Evolutionary conservation across 2,113 vertebrate genomes (phyloP).

Genomic region (Micromys minutus): DNA sequence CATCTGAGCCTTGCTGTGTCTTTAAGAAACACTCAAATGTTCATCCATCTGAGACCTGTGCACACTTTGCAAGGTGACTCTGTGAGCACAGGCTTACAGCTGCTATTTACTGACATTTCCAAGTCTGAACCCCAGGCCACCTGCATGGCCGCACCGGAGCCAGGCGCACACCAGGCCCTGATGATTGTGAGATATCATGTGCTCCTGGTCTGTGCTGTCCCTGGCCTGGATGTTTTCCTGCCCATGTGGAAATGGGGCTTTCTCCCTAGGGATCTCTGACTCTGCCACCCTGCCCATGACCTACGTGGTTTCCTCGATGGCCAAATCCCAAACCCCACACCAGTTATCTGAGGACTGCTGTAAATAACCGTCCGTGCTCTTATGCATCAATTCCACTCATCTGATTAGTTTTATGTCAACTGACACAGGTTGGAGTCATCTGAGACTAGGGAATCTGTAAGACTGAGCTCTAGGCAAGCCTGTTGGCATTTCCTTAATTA

Average conservation of each 20-base stretch:
- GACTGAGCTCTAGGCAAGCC: background rate
- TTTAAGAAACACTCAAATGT: background rate
- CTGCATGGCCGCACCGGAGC: background rate
- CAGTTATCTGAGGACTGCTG: background rate
- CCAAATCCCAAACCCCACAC: background rate
- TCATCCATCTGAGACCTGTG: background rate
- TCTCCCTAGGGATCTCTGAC: background rate
- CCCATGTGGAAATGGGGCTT: background rate
- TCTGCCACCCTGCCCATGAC: too few species aligned
- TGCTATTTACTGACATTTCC: background rate
- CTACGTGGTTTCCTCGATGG: background rate
- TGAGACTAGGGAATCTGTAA: background rate
- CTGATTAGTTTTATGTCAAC: background rate
- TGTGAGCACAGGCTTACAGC: background rate
- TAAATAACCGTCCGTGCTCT: background rate
- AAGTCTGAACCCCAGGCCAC: background rate
- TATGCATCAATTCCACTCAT: background rate
- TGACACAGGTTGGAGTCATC: background rate
- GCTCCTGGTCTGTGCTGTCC: background rate
- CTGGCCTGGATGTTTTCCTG: too few species aligned
- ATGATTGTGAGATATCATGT: background rate
- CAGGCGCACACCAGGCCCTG: background rate
- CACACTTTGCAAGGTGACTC: background rate
- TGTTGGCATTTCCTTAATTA: background rate
- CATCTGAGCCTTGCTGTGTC: background rate